Conservation (phyloP, 2,888 invertebrate species). For the Formica aserva region DNA sequence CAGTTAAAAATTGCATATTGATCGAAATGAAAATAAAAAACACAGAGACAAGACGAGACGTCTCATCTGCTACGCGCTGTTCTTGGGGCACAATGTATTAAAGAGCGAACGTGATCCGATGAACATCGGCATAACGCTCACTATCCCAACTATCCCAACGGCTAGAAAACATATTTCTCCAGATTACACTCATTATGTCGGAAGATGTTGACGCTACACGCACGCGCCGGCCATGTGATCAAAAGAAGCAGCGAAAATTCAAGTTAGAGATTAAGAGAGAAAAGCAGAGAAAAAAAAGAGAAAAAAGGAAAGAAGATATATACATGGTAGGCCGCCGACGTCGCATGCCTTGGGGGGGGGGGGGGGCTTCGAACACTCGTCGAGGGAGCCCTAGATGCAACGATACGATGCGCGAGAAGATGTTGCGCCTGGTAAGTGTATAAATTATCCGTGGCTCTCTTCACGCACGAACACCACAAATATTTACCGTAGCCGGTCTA, state of each 20-base stretch:
- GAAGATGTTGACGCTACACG: slow-evolving; percentile 45
- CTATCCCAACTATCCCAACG: slow-evolving; percentile 25
- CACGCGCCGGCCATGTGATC: slow-evolving; percentile 46
- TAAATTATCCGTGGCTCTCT: slow-evolving; percentile 66
- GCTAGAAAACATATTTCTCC: slow-evolving; percentile 46
- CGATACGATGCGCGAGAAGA: slow-evolving; percentile 53
- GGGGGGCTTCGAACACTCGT: slow-evolving; percentile 10
- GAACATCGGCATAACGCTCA: not conserved
- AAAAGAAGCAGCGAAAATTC: slow-evolving; percentile 43
- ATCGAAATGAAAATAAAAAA: not conserved
- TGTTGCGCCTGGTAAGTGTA: slow-evolving; percentile 63
- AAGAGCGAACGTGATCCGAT: slow-evolving; percentile 22
- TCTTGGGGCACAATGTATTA: slow-evolving; percentile 1
- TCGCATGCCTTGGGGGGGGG: slow-evolving; percentile 51
- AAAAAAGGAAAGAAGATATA: slow-evolving; percentile 21
- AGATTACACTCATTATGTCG: slow-evolving; percentile 58
- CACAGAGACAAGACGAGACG: not conserved
- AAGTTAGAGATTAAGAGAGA: not conserved
- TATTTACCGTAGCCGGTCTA: slow-evolving; percentile 63
- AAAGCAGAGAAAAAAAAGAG: not conserved
- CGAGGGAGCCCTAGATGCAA: slow-evolving; percentile 53
- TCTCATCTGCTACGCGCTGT: not conserved
- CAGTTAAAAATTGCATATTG: not conserved
- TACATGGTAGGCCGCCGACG: slow-evolving; percentile 47
- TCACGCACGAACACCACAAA: slow-evolving; percentile 67